Base-by-base conservation (phyloP, 2,888 invertebrate species). In the Poecilus cupreus region DNA sequence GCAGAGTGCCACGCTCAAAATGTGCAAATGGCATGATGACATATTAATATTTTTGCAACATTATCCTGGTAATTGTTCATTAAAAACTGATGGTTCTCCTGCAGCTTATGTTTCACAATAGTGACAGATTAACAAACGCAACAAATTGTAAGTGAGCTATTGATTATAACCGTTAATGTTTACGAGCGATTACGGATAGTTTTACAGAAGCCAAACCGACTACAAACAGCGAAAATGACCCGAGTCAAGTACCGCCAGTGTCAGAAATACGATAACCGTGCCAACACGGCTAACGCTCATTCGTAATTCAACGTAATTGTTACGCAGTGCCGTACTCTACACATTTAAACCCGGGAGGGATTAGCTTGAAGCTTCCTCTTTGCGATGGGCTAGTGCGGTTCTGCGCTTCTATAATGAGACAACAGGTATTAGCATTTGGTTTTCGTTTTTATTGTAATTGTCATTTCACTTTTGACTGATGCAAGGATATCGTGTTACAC, bases 91-190 rank as follows among this genome's bases (percentile, higher is more conserved):
- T 54, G 54, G 3, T 16, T 20, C 18, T 54, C 10, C 49, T 16
- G 10, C 11, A 54, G 22, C 22, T 68, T 18, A 11, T 68, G 64
- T 68, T 68, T 68, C 64, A 32, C 37, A 37, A 37, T 64, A 64
- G 37, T 32, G 64, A 64, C 64, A 68, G 64, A 68, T 68, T 68
- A 37, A 68, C 32, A 32, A 68, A 20, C 37, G 39, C 37, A 68
- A 37, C 37, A 68, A 68, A 68, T 18, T 32, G 39, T 16, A 68
- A 37, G 64, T 37, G 32, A 68, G 64, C 64, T 68, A 68, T 68
- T 51, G 75, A 75, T 75, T 75, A 75, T 54, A 54, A 46, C 54
- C 75, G 54, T 75, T 54, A 75, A 32, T 51, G 75, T 75, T 75
- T 75, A 75, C 75, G 54, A 75, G 32, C 32, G 16, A 26, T 20